These are phyloP conservation scores for Ursus arctos DNA, from an alignment of 2,113 vertebrate species.

Conservation along the genomic window DNA sequence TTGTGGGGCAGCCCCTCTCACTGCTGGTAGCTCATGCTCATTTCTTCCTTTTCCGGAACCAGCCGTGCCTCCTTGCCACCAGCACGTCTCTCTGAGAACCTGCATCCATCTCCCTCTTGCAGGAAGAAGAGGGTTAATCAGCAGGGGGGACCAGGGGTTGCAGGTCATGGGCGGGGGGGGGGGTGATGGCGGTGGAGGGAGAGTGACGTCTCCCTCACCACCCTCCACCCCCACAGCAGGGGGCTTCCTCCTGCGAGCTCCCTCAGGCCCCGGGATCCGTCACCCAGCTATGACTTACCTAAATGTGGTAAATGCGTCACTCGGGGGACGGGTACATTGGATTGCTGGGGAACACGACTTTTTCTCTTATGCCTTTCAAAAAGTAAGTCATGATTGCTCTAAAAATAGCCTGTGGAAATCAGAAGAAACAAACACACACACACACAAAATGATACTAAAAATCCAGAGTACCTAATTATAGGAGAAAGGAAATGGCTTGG, in stretches of 20 bases:
- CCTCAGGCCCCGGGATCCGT: neutral
- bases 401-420: slow-evolving; percentile 82
- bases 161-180: neutral
- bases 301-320: slow-evolving; percentile 4
- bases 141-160: too few species aligned
- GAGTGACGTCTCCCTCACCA: neutral
- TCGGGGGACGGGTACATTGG: slow-evolving; percentile 69
- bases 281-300: slow-evolving; percentile 34
- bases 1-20: neutral
- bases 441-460: slow-evolving; percentile 70
- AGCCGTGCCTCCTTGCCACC: neutral
- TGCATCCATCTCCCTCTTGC: neutral
- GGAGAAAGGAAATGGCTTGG: slow-evolving; percentile 73
- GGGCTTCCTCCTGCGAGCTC: neutral
- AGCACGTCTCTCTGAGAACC: neutral
- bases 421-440: slow-evolving; percentile 74
- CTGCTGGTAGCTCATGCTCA: neutral
- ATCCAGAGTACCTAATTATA: slow-evolving; percentile 79
- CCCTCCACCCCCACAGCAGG: neutral
- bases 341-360: slow-evolving; percentile 46
- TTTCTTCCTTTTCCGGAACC: neutral
- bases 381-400: slow-evolving; percentile 82
- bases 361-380: slow-evolving; percentile 70
- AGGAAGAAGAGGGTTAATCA: neutral
- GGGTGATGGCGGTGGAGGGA: too few species aligned